phyloP scores from a whole-genome alignment of 2,797 vertebrate species.

The Squalus acanthias region DNA sequence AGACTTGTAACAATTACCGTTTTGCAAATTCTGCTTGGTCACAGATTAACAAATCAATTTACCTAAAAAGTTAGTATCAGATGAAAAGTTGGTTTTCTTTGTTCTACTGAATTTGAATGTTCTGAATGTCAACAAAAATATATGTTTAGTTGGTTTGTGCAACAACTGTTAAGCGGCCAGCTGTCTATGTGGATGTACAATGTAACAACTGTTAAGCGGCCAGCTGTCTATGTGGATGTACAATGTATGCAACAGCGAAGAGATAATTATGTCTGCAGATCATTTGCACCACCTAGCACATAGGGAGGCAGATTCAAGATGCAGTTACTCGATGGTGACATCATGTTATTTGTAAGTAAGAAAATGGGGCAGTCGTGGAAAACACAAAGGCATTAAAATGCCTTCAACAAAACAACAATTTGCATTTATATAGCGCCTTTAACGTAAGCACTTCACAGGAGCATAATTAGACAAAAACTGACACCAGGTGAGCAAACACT shows the following conservation, averaged over 20 bases:
- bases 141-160: neutral
- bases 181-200: neutral
- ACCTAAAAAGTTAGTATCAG: neutral
- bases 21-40: neutral
- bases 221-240: neutral
- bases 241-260: neutral
- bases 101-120: neutral
- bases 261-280: neutral
- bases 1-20: neutral
- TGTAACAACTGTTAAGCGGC: neutral
- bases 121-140: neutral
- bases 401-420: neutral
- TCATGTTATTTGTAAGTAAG: neutral
- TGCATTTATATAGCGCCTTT: neutral
- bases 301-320: neutral
- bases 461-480: neutral
- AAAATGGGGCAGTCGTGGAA: neutral
- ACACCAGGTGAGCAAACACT: neutral
- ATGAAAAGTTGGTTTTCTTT: neutral
- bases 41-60: neutral
- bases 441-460: neutral
- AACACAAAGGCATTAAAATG: neutral
- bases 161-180: neutral
- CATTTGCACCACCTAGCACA: neutral
- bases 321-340: neutral